phyloP scores from a whole-genome alignment of 2,888 invertebrate species.

The Andrena minutula region DNA sequence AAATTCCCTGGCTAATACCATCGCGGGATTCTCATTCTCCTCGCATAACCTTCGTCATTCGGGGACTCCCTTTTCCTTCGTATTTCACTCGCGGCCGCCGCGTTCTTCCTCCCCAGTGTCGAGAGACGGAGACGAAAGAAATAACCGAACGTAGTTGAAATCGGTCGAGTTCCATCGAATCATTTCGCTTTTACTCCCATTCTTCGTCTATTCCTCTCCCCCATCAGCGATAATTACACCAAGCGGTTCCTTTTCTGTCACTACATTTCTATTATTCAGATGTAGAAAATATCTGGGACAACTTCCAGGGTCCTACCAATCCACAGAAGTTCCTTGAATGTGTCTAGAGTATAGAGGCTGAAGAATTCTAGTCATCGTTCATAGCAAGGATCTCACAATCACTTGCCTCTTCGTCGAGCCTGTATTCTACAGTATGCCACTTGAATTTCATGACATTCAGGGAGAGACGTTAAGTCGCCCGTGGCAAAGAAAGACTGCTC shows the following conservation, averaged over 20 bases:
- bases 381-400: neutral
- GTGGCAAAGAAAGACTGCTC: neutral
- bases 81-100: constrained; percentile 48
- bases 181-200: constrained; percentile 4
- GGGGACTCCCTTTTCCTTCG: constrained; percentile 64
- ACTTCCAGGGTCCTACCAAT: neutral
- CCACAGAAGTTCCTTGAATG: neutral
- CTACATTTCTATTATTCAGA: neutral
- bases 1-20: constrained; percentile 78
- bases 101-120: neutral
- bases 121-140: constrained; percentile 39
- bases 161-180: constrained; percentile 58
- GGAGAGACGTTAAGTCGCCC: neutral
- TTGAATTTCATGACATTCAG: constrained; percentile 15
- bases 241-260: neutral
- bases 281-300: neutral
- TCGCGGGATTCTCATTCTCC: constrained; percentile 69
- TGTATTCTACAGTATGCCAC: neutral
- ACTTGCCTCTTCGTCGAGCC: neutral
- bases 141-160: constrained; percentile 67
- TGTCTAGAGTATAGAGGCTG: neutral
- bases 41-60: constrained; percentile 70
- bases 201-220: neutral
- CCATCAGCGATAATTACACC: constrained; percentile 23
- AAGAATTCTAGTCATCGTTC: constrained; percentile 1